A percentile compares a stretch with the other conserved stretches of the same genome.
Evolutionary conservation across 2,113 vertebrate species (phyloP).

Genomic region (Rhinopomastus cyanomelas): DNA sequence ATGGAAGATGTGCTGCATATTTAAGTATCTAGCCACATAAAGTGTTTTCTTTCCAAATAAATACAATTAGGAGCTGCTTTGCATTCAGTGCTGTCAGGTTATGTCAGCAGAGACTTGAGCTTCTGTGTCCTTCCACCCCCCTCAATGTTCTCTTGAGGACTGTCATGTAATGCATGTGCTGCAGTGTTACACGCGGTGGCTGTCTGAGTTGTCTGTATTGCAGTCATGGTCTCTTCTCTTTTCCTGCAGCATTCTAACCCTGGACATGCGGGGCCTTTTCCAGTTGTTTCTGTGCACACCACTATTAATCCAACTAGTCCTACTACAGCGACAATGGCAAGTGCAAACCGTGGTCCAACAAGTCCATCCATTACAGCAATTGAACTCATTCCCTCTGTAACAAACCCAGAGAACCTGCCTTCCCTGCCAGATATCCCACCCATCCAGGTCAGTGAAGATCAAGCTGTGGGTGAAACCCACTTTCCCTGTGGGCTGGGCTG

Average conservation of each 20-base stretch:
- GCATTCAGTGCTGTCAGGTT: background rate
- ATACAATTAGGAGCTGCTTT: background rate
- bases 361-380: constrained; percentile 92
- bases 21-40: background rate
- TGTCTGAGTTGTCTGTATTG: background rate
- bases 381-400: constrained; percentile 96
- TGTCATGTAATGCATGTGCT: background rate
- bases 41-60: background rate
- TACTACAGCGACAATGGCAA: constrained; percentile 94
- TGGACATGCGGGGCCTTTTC: constrained; percentile 94
- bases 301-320: constrained; percentile 95
- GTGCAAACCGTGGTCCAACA: constrained; percentile 89
- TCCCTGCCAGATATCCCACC: constrained; percentile 96
- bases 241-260: constrained; percentile 93
- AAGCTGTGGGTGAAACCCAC: fast-evolving
- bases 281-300: constrained; percentile 91
- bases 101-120: background rate
- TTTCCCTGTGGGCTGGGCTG: too few relatives aligned
- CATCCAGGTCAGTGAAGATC: constrained; percentile 87
- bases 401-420: constrained; percentile 97
- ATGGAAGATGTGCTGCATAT: background rate
- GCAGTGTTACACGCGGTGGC: background rate
- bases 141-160: background rate
- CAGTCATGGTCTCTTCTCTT: background rate
- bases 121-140: too few relatives aligned